These are phyloP conservation scores for Cheumatopsyche charites DNA, from an alignment of 1,140 invertebrate species.

Conservation along the genomic window DNA sequence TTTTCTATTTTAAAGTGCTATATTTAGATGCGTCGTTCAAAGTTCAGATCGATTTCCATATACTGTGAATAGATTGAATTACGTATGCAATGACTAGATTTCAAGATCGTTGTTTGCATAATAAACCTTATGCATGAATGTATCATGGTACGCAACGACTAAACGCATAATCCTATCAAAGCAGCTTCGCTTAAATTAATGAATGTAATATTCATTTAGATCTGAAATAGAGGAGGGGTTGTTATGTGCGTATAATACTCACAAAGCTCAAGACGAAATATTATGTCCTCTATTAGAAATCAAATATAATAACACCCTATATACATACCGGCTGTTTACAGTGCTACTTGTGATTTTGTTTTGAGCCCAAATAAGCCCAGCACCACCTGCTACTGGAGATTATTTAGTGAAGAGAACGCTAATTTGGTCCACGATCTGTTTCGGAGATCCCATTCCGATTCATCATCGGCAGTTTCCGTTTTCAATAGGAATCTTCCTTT, in stretches of 20 bases:
- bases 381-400: no score
- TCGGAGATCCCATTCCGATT: no score
- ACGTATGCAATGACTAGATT: no score
- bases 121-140: neutral
- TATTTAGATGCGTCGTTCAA: no score
- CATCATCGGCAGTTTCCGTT: no score
- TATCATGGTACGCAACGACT: neutral
- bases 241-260: neutral
- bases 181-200: slow-evolving; percentile 4
- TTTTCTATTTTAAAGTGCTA: no score
- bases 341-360: slow-evolving; percentile 17
- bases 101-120: no score
- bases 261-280: neutral
- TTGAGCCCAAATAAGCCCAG: neutral
- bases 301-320: slow-evolving; percentile 11
- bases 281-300: slow-evolving; percentile 1
- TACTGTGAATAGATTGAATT: no score
- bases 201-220: slow-evolving; percentile 18
- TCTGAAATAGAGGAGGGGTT: neutral
- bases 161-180: neutral
- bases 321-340: neutral
- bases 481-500: no score
- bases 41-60: no score
- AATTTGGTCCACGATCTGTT: no score
- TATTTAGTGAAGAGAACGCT: no score